A percentile compares a stretch with the other conserved stretches of the same genome.
These are phyloP conservation scores for Hipposideros larvatus DNA, from an alignment of 2,797 vertebrate genomes.

Conservation along the genomic window DNA sequence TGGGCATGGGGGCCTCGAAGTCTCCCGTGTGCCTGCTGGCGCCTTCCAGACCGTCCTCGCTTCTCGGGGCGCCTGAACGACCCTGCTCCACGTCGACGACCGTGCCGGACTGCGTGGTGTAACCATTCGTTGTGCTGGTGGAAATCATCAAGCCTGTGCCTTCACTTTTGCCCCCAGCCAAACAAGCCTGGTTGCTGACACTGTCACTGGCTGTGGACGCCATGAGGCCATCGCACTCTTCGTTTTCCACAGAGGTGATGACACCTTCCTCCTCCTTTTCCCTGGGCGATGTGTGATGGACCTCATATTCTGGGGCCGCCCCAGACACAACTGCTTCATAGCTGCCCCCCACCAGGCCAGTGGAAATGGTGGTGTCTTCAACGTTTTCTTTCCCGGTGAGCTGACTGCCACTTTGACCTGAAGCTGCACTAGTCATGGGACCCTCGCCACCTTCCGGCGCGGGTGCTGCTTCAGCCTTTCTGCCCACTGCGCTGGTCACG, in stretches of 20 bases:
- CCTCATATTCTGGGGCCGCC: constrained; percentile 73
- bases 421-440: constrained; percentile 54
- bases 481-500: constrained; percentile 82
- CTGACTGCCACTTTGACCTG: constrained; percentile 60
- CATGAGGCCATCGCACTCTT: constrained; percentile 75
- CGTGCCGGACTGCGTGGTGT: constrained; percentile 37
- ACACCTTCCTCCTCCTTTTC: constrained; percentile 71
- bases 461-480: background rate
- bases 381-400: background rate
- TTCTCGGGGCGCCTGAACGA: constrained; percentile 13
- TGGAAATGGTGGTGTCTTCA: constrained; percentile 62
- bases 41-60: constrained; percentile 52
- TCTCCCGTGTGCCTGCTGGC: constrained; percentile 57
- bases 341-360: constrained; percentile 73
- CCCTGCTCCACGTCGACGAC: constrained; percentile 53
- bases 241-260: constrained; percentile 77
- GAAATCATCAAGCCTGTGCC: constrained; percentile 84
- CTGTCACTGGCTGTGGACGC: constrained; percentile 66
- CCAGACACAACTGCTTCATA: constrained; percentile 81
- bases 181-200: constrained; percentile 6
- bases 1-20: constrained; percentile 87
- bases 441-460: background rate
- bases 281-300: constrained; percentile 25
- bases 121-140: constrained; percentile 83
- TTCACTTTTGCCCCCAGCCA: constrained; percentile 61